Evolutionary conservation across 2,113 vertebrate species (phyloP).

Genomic region (Ochotona princeps): DNA sequence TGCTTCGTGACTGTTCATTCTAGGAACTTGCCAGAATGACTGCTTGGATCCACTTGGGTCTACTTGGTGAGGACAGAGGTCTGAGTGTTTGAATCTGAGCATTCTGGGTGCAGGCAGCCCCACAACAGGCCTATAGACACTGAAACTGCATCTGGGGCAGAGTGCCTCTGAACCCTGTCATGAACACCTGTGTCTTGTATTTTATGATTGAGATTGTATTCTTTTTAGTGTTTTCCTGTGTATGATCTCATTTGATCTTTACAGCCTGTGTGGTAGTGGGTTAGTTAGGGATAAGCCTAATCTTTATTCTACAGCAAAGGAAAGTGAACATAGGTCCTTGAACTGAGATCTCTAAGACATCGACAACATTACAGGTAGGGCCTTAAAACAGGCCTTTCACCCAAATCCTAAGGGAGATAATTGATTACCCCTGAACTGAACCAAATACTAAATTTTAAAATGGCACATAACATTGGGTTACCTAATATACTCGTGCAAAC

Average conservation of each 20-base stretch:
- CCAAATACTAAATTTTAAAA: slow-evolving; percentile 41
- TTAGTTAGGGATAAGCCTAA: neutral
- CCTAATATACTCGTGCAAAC: slow-evolving; percentile 6
- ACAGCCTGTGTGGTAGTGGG: neutral
- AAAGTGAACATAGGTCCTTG: slow-evolving; percentile 39
- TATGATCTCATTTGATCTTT: neutral
- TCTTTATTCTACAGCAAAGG: slow-evolving; percentile 1
- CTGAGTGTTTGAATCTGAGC: neutral
- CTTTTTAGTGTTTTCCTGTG: neutral
- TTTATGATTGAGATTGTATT: neutral
- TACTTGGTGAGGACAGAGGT: neutral
- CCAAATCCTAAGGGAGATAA: neutral
- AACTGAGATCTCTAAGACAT: neutral
- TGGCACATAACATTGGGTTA: slow-evolving; percentile 17
- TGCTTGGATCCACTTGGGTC: neutral
- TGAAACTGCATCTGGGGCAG: neutral
- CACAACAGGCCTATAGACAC: neutral
- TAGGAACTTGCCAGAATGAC: neutral
- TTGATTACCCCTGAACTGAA: slow-evolving; percentile 2
- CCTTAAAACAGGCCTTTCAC: slow-evolving; percentile 49
- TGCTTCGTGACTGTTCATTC: slow-evolving; percentile 9
- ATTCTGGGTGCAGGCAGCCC: neutral
- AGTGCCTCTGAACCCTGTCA: neutral
- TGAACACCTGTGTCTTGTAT: neutral
- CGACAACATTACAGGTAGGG: neutral